phyloP scores from a whole-genome alignment of 2,888 invertebrate genomes.

The Catocala nupta region DNA sequence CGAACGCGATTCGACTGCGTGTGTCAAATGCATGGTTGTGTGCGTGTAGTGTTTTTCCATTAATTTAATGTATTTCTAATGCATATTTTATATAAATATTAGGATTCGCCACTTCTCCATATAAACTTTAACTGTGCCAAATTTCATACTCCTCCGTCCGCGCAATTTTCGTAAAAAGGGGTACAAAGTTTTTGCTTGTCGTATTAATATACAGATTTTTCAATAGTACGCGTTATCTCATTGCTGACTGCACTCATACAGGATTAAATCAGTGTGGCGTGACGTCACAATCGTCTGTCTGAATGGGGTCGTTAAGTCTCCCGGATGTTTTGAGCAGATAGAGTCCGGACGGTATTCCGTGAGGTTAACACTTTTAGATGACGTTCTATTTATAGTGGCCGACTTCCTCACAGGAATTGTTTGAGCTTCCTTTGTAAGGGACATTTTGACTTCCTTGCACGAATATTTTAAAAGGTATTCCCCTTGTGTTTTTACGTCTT shows the following conservation, averaged over 20 bases:
- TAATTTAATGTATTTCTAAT: no score
- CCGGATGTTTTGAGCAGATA: slow-evolving; percentile 62
- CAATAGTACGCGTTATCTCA: neutral
- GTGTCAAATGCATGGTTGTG: no score
- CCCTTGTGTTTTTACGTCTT: slow-evolving; percentile 1
- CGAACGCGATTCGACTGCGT: no score
- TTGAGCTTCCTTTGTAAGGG: slow-evolving; percentile 22
- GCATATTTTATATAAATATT: no score
- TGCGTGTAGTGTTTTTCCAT: no score
- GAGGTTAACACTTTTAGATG: slow-evolving; percentile 46
- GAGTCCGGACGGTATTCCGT: slow-evolving; percentile 48
- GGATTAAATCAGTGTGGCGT: slow-evolving; percentile 33
- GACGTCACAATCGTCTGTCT: slow-evolving; percentile 47
- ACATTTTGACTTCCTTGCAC: neutral
- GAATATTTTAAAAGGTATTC: neutral
- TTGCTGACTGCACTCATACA: slow-evolving; percentile 5
- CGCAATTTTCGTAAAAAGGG: neutral
- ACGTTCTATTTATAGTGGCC: slow-evolving; percentile 46
- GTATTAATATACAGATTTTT: neutral
- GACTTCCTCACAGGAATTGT: slow-evolving; percentile 38
- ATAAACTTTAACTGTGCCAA: no score
- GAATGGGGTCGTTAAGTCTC: slow-evolving; percentile 53
- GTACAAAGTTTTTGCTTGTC: neutral
- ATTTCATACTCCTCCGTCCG: no score
- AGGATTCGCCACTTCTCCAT: no score